Evolutionary conservation across 2,888 invertebrate genomes (phyloP).

Genomic region (Netelia inedita): DNA sequence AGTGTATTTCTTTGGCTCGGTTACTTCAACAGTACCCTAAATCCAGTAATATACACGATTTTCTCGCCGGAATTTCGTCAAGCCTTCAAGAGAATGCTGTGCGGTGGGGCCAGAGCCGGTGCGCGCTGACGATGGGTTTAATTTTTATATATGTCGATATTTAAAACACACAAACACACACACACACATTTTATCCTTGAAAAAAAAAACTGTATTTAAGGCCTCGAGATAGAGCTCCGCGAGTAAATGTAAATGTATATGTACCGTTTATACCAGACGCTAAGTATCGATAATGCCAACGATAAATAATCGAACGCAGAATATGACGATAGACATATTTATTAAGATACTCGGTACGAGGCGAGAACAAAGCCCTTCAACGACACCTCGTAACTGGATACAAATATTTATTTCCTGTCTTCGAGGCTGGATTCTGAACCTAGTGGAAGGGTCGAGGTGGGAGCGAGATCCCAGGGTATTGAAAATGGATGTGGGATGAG

Average conservation of each 20-base stretch:
- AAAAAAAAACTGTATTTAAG: neutral
- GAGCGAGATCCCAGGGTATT: no score
- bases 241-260: neutral
- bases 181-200: neutral
- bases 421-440: neutral
- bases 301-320: neutral
- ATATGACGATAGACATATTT: neutral
- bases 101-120: constrained; percentile 86
- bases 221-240: neutral
- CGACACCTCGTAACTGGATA: no score
- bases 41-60: constrained; percentile 97
- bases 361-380: no score
- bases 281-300: neutral
- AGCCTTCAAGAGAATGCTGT: constrained; percentile 95
- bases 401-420: neutral
- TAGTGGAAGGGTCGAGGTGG: neutral
- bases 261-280: neutral
- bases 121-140: constrained; percentile 72
- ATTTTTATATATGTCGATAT: constrained; percentile 16
- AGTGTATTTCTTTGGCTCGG: constrained; percentile 95
- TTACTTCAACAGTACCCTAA: constrained; percentile 96
- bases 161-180: neutral
- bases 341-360: no score
- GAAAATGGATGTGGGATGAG: neutral
- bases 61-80: constrained; percentile 97